Percentiles rank a stretch among this genome's conserved stretches.
These are phyloP conservation scores for Asobara japonica DNA, from an alignment of 1,140 invertebrate species.

Conservation along the genomic window DNA sequence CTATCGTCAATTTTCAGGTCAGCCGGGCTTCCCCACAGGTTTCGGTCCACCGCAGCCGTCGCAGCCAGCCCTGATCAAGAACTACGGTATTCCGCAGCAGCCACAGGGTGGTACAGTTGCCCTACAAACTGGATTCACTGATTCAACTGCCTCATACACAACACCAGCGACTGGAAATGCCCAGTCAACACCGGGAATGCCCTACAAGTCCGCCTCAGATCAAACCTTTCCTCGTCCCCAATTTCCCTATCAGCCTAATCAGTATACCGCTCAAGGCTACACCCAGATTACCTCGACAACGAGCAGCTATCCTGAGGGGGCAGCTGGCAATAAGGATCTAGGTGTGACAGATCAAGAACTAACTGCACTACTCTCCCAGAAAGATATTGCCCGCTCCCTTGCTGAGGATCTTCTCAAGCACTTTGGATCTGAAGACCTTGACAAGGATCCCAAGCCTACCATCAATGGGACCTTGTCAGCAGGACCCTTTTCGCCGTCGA, in stretches of 20 bases:
- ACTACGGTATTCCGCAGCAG: constrained; percentile 62
- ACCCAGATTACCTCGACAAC: constrained; percentile 63
- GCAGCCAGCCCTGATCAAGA: constrained; percentile 59
- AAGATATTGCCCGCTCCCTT: constrained; percentile 80
- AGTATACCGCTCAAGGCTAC: constrained; percentile 60
- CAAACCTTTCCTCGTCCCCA: constrained; percentile 54
- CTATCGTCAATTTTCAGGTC: constrained; percentile 26
- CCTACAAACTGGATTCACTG: constrained; percentile 63
- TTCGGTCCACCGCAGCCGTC: constrained; percentile 49
- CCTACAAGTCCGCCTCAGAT: constrained; percentile 64
- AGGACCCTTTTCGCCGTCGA: constrained; percentile 70
- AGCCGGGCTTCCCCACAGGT: constrained; percentile 61
- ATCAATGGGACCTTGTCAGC: constrained; percentile 64
- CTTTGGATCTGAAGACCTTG: constrained; percentile 76
- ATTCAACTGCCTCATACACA: constrained; percentile 60
- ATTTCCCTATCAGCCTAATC: constrained; percentile 43
- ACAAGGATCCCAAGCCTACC: constrained; percentile 71
- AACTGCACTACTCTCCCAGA: constrained; percentile 76
- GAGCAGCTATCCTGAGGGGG: constrained; percentile 60
- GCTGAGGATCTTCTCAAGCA: constrained; percentile 87
- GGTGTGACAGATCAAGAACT: constrained; percentile 76
- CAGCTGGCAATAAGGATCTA: constrained; percentile 57
- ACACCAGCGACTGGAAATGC: constrained; percentile 63
- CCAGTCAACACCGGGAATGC: constrained; percentile 65
- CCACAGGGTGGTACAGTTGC: constrained; percentile 65